Evolutionary conservation across 2,113 vertebrate species (phyloP), one percentile per base, ranked within the genome.

Genomic region (Ictalurus punctatus): DNA sequence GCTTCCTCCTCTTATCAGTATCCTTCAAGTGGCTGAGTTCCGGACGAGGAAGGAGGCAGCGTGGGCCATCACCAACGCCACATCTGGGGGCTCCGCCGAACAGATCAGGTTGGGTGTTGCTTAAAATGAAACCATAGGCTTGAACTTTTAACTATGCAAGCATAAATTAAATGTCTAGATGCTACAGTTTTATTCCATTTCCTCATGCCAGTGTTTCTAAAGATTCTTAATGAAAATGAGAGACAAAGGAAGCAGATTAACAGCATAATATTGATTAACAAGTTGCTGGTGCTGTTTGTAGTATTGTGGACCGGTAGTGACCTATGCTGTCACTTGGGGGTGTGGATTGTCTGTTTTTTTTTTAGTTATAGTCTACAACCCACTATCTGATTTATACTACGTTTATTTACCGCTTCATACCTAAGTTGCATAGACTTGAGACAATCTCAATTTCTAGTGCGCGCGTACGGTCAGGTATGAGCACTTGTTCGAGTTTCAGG

Each of bases 41-140:
- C 97, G 98, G 90, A 99, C 98, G 92, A 96, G 97, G 90, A 99
- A 99, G 94, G 98, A 99, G 93, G 98, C 98, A 7, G 98, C 98
- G 0, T 99, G 98, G 98, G 98, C 98, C 74, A 99, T 99, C 89
- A 99, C 98, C 93, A 99, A 99, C 52, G 97, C 98, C 79, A 99
- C 98, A 8, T 99, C 98, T 0, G 98, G 98, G 85, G 98, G 98
- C 85, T 99, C 98, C 87, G 95, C 96, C 2, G 98, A 99, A 92
- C 98, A 99, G 92, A 99, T 99, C 92, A 97, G 98, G 94, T 95
- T 34, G 56, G 74, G 19, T 25, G 30, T 27, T 23, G 7, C 2
- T 71, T 27, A 69, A 23, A 65, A 25, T 30, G 65, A 16, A 78
- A 48, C 74, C 34, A 37, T 4, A 71, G 16, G 30, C 5, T 44